A percentile compares a stretch with the other conserved stretches of the same genome.
These are phyloP conservation scores for Ciconia maguari DNA, from an alignment of 2,113 vertebrate genomes.

Conservation along the genomic window DNA sequence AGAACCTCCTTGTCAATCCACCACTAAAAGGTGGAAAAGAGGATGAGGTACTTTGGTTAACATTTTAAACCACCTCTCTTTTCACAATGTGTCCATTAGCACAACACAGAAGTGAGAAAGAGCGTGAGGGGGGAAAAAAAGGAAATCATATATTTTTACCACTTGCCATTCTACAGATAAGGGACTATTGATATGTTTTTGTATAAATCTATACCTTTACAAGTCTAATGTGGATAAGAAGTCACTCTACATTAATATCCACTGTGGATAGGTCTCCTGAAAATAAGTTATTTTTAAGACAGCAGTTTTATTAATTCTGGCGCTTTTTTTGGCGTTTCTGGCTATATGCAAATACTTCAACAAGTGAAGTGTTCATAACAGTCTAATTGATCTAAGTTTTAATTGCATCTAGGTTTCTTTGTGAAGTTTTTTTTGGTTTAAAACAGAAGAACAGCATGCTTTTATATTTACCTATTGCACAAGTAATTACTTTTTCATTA, in stretches of 20 bases:
- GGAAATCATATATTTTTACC: neutral
- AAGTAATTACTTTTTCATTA: neutral
- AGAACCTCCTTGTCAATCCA: neutral
- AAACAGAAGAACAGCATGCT: neutral
- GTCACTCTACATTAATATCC: neutral
- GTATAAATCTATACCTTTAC: neutral
- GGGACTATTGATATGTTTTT: neutral
- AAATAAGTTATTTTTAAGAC: neutral
- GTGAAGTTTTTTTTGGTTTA: neutral
- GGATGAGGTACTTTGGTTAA: neutral
- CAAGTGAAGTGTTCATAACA: neutral
- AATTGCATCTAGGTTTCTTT: neutral
- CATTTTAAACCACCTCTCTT: neutral
- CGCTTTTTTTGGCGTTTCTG: neutral
- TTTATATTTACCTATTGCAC: conserved; percentile 31
- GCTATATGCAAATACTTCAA: neutral
- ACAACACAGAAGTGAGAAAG: neutral
- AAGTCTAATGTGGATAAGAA: neutral
- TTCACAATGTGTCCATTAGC: neutral
- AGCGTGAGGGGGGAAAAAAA: neutral
- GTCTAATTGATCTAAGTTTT: neutral
- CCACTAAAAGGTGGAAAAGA: neutral
- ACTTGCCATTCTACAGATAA: neutral
- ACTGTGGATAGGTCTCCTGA: neutral
- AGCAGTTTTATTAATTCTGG: neutral